A percentile compares a stretch with the other conserved stretches of the same genome.
Evolutionary conservation across 2,888 invertebrate genomes (phyloP).

Genomic region (Seira musarum): DNA sequence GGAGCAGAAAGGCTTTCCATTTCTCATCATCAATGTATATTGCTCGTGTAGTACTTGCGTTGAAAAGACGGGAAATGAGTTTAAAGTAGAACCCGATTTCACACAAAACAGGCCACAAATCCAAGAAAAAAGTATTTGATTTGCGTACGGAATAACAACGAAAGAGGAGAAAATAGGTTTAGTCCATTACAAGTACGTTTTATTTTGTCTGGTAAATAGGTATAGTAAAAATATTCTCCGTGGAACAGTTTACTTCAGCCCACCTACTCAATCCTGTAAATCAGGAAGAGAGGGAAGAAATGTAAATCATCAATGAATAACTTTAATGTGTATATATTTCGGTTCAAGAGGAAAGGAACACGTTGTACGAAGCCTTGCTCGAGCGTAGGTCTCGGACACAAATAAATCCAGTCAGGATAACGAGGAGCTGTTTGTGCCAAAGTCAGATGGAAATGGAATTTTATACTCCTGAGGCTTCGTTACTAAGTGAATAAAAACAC

Average conservation of each 20-base stretch:
- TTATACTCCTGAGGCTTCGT: slow-evolving; percentile 7
- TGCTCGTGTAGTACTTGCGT: too few species aligned
- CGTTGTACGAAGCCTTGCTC: not conserved
- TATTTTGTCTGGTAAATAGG: not conserved
- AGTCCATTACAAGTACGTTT: not conserved
- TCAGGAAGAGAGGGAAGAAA: not conserved
- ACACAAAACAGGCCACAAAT: not conserved
- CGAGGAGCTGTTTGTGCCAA: slow-evolving; percentile 50
- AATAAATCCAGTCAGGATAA: slow-evolving; percentile 48
- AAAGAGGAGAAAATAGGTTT: not conserved
- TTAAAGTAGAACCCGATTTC: not conserved
- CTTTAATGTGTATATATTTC: not conserved
- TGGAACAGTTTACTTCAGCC: not conserved
- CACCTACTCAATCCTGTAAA: not conserved
- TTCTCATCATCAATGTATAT: too few species aligned
- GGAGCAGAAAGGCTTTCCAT: not conserved
- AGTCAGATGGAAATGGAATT: slow-evolving; percentile 47
- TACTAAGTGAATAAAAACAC: slow-evolving; percentile 33
- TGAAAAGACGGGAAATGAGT: not conserved
- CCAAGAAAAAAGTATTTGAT: not conserved
- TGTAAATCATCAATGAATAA: not conserved
- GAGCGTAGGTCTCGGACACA: slow-evolving; percentile 23
- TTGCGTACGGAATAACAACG: not conserved
- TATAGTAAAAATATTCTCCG: not conserved
- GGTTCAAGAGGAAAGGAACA: not conserved